Percentiles rank a stretch among this genome's conserved stretches.
Conservation (phyloP, 2,797 vertebrate species). For the Gila robusta region DNA sequence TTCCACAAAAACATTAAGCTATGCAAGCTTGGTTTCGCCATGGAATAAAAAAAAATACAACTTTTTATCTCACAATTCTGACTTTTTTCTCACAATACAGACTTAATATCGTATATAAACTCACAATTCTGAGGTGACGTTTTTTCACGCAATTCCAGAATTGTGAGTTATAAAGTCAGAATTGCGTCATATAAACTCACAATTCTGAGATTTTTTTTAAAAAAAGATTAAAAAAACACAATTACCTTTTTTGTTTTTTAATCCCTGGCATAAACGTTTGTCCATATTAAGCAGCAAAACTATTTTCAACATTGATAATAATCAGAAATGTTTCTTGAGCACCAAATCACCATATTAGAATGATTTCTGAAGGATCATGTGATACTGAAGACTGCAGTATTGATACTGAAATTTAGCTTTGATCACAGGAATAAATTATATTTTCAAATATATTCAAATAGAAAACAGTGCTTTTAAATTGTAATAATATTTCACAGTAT, state of each 20-base stretch:
- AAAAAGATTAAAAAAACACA: not conserved
- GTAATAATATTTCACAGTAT: not conserved
- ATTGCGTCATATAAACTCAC: not conserved
- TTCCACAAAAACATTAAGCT: not conserved
- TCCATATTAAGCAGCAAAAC: not conserved
- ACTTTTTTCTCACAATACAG: too few relatives aligned
- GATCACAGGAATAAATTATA: not conserved
- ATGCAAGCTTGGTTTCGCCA: not conserved
- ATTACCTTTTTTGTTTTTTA: not conserved
- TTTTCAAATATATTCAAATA: not conserved
- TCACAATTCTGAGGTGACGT: too few relatives aligned
- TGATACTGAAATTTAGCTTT: not conserved
- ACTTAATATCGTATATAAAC: too few relatives aligned
- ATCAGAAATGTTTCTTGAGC: not conserved
- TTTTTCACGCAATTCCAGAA: too few relatives aligned
- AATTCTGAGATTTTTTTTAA: too few relatives aligned
- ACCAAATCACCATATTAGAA: not conserved
- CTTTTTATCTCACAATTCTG: not conserved
- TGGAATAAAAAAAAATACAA: not conserved
- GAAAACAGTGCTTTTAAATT: not conserved
- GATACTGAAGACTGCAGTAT: not conserved
- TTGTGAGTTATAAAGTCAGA: not conserved
- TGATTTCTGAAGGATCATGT: conserved; percentile 1
- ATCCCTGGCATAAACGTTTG: accelerated
- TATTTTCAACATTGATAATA: not conserved